A percentile compares a stretch with the other conserved stretches of the same genome.
These are phyloP conservation scores for Phorcus lineatus DNA, from an alignment of 2,888 invertebrate species.

Conservation along the genomic window DNA sequence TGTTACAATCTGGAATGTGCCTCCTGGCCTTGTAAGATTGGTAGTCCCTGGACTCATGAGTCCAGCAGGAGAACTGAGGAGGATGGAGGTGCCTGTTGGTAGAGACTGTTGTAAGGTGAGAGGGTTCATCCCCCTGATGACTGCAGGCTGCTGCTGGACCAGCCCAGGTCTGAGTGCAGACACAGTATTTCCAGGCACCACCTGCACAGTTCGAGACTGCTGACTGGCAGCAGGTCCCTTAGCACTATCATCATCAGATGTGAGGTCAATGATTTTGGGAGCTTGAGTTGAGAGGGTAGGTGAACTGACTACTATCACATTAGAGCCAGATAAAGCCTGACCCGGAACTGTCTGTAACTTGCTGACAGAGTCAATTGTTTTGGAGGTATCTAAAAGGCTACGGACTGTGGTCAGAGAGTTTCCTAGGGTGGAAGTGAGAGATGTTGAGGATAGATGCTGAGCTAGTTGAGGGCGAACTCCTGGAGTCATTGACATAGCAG, in stretches of 20 bases:
- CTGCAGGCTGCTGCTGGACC: constrained; percentile 30
- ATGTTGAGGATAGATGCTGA: neutral
- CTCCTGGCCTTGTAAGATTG: constrained; percentile 34
- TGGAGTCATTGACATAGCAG: neutral
- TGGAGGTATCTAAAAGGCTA: constrained; percentile 50
- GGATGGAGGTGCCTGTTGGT: constrained; percentile 38
- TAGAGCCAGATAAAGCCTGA: neutral
- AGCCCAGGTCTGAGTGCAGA: neutral
- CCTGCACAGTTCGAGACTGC: constrained; percentile 20
- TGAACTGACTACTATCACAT: constrained; percentile 13
- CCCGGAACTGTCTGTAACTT: constrained; percentile 8
- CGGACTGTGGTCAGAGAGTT: constrained; percentile 41
- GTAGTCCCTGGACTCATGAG: constrained; percentile 32
- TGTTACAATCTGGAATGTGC: constrained; percentile 47
- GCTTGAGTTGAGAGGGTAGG: neutral
- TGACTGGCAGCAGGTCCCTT: constrained; percentile 22
- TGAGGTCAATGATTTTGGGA: constrained; percentile 62
- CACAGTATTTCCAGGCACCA: constrained; percentile 20
- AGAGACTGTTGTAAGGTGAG: constrained; percentile 26
- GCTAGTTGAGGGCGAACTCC: constrained; percentile 23
- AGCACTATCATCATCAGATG: constrained; percentile 58
- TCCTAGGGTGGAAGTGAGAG: neutral
- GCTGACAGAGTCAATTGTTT: constrained; percentile 22
- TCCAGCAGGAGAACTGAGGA: constrained; percentile 44
- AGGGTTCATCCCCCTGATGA: constrained; percentile 38